Percentiles rank a stretch among this genome's conserved stretches.
Conservation (phyloP, 2,113 vertebrate genomes). For the Cygnus atratus region DNA sequence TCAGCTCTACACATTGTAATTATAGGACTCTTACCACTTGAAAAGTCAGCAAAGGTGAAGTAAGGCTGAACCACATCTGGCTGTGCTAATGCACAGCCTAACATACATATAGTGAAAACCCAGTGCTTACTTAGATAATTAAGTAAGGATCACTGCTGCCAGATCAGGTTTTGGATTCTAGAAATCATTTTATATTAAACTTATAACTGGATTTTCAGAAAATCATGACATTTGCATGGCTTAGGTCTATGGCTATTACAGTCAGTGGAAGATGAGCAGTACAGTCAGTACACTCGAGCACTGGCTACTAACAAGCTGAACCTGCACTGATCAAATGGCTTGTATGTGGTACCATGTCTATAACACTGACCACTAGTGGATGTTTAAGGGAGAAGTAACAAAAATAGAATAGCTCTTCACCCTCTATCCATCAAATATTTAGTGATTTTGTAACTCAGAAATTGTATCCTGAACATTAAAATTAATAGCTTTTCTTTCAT, state of each 20-base stretch:
- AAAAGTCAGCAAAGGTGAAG: neutral
- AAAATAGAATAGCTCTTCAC: neutral
- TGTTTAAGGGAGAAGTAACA: neutral
- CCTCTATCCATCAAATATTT: neutral
- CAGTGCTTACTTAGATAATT: neutral
- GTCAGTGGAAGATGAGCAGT: neutral
- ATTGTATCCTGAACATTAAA: neutral
- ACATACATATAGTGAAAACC: neutral
- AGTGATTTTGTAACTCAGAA: neutral
- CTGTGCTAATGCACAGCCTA: neutral
- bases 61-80: neutral
- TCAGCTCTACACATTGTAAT: neutral
- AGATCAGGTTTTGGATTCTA: neutral
- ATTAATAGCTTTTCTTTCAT: neutral
- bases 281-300: neutral
- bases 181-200: neutral
- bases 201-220: neutral
- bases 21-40: neutral
- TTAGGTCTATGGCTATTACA: neutral
- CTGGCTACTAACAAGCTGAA: neutral
- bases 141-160: neutral
- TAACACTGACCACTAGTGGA: neutral
- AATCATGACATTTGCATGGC: neutral
- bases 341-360: neutral
- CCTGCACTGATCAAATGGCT: neutral